Evolutionary conservation across 1,140 invertebrate species (phyloP), one percentile per base, ranked within the genome.

Genomic region (Eciton burchellii): DNA sequence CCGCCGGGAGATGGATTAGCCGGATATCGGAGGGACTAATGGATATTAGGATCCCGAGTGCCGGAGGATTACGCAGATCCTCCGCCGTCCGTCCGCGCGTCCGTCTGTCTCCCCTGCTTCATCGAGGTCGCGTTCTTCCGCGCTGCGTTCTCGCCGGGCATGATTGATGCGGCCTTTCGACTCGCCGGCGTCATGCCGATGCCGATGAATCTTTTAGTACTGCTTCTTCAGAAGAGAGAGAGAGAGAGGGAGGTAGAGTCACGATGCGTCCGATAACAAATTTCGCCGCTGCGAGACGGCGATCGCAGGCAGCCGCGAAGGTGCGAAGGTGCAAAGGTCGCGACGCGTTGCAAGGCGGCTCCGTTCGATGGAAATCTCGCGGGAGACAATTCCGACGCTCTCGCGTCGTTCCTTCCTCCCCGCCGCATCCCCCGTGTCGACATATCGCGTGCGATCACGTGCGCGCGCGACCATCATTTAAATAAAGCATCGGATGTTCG

Each of bases 11-110:
- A 87, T 83, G 82, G 82, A 87, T 87, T 87, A 87, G 73, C 66
- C 70, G 82, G 82, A 87, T 77, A 84, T 87, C 86, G 73, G 56
- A 43, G 65, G 81, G 73, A 84, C 85, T 87, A 87, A 87, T 87
- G 86, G 86, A 87, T 87, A 87, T 87, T 87, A 87, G 81, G 84
- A 84, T 87, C 56, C 63, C 35, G 21, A 54, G 41, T 60, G 45
- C 66, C 35, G 54, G 19, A 45, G 47, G 81, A 85, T 86, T 83
- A 83, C 59, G 59, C 74, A 24, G 35, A 35, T 35, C 35, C 35
- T 35, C 35, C 49, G 74, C 29, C 49, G 62, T 43, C 43, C 47
- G 19, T 66, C 41, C 29, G 26, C 52, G n/a, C n/a, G n/a, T n/a
- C n/a, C n/a, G n/a, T n/a, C n/a, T n/a, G n/a, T n/a, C n/a, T n/a